Evolutionary conservation across 2,113 vertebrate species (phyloP), one percentile per base, ranked within the genome.

Genomic region (Sylvia atricapilla): DNA sequence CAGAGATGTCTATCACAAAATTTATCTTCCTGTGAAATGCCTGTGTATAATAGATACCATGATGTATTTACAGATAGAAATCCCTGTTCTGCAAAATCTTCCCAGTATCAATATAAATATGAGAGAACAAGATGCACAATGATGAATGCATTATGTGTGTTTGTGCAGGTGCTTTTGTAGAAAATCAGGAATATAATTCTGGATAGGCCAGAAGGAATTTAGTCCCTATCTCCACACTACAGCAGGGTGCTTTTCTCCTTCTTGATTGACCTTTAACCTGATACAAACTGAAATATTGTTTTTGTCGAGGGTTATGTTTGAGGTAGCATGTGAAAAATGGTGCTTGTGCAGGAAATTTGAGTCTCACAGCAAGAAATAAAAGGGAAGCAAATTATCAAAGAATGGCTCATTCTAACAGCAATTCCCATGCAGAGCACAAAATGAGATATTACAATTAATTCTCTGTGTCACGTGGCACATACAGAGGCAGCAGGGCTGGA

Each of bases 301-400:
- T 63, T 69, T 80, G 25, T 53, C 44, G 43, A 77, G 41, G 49
- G 8, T 47, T 55, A 52, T 7, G 7, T 78, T 84, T 82, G 19
- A 19, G 37, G 7, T 67, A 84, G 7, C 5, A 4, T 10, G 8
- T 72, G 33, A 89, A 93, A 81, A 89, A 21, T 10, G 2, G 6
- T 21, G 27, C 27, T 46, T 15, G 10, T 55, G 12, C 35, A 56
- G 62, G 66, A 89, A 89, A 89, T 70, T 50, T 92, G 53, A 69
- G 58, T 56, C 43, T 63, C 73, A 85, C 30, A 76, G 67, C 22
- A 67, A 91, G 52, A 17, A 75, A 56, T 41, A 53, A 44, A 89
- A 93, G 39, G 44, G 50, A 87, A 91, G 27, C 24, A 80, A 76
- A 77, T 77, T 31, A 52, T 67, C 55, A 76, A 91, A 84, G 69